Evolutionary conservation across 2,888 invertebrate genomes (phyloP).

Genomic region (Hypolimnas misippus): DNA sequence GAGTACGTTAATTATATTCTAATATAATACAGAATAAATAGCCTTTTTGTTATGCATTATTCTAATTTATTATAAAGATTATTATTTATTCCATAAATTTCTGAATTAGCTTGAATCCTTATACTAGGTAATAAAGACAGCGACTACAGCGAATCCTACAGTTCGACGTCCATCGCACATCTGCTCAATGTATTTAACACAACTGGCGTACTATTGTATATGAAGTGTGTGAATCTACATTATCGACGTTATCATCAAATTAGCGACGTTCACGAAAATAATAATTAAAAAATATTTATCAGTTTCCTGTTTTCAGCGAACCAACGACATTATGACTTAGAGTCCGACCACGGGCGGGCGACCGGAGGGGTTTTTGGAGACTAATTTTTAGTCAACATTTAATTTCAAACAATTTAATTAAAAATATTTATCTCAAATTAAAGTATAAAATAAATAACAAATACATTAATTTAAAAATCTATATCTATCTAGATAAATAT

Average conservation of each 20-base stretch:
- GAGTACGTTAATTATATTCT: too few species aligned
- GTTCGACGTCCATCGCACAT: too few species aligned
- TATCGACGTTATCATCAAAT: neutral
- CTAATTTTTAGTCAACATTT: neutral
- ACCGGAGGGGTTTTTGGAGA: neutral
- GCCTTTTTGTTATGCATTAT: too few species aligned
- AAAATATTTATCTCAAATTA: neutral
- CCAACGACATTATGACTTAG: neutral
- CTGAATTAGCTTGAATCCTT: too few species aligned
- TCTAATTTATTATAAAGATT: too few species aligned
- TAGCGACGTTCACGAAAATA: neutral
- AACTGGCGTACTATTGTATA: too few species aligned
- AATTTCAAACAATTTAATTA: too few species aligned
- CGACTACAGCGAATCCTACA: too few species aligned
- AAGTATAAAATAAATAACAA: neutral
- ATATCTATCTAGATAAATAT: neutral
- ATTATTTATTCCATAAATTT: too few species aligned
- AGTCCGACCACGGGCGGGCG: neutral
- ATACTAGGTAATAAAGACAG: too few species aligned
- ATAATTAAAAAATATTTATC: conserved; percentile 6
- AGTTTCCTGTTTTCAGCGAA: neutral
- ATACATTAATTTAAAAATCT: neutral
- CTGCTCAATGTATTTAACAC: too few species aligned
- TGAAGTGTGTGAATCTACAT: neutral
- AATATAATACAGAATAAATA: too few species aligned